Conservation (phyloP, 2,797 vertebrate genomes). For the Moxostoma hubbsi region DNA sequence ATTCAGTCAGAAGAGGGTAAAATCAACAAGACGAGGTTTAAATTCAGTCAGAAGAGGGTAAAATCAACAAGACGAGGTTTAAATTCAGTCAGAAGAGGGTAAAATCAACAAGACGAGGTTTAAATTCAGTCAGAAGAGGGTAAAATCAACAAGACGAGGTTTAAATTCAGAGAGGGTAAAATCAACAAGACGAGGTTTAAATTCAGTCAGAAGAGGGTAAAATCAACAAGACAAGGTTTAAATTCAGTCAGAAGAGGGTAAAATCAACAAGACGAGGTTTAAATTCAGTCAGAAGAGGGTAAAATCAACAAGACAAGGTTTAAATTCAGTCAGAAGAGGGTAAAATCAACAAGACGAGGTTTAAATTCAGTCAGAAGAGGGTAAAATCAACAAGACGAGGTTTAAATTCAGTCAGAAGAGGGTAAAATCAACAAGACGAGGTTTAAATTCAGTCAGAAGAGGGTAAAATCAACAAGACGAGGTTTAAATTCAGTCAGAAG, state of each 20-base stretch:
- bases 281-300: not conserved
- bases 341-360: no score
- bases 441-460: no score
- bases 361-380: no score
- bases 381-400: not conserved
- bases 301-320: not conserved
- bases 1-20: not conserved
- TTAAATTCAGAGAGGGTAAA: no score
- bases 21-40: not conserved
- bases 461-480: not conserved
- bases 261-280: not conserved
- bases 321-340: not conserved
- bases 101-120: no score
- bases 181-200: not conserved
- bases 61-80: not conserved
- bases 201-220: not conserved
- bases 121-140: no score
- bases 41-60: not conserved
- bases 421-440: not conserved
- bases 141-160: no score
- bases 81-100: not conserved
- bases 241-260: not conserved
- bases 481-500: not conserved
- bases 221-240: not conserved
- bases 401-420: not conserved